These are phyloP conservation scores for Thereva unica DNA, from an alignment of 2,888 invertebrate species.

Conservation along the genomic window DNA sequence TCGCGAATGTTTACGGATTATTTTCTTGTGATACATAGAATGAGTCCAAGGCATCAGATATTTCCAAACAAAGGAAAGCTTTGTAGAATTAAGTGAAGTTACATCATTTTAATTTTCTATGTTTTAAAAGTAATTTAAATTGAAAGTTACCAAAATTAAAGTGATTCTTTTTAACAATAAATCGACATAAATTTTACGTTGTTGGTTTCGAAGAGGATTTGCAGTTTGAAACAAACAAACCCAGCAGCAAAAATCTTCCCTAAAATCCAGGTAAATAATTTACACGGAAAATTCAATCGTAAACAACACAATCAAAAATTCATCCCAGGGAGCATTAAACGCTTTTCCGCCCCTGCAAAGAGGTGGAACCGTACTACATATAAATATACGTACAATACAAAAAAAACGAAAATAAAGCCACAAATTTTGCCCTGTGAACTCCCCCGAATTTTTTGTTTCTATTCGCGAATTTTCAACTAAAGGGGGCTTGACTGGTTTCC, in stretches of 20 bases:
- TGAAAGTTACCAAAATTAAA: too few relatives aligned
- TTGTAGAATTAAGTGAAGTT: too few relatives aligned
- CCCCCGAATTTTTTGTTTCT: constrained; percentile 8
- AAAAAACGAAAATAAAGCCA: constrained; percentile 34
- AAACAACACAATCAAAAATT: constrained; percentile 60
- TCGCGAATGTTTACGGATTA: too few relatives aligned
- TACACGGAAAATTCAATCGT: constrained; percentile 56
- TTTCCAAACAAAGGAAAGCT: too few relatives aligned
- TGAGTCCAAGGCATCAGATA: too few relatives aligned
- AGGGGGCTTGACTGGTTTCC: constrained; percentile 21
- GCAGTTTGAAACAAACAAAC: too few relatives aligned
- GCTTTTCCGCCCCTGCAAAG: constrained; percentile 42
- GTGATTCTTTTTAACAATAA: too few relatives aligned
- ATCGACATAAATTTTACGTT: too few relatives aligned
- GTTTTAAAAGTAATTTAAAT: too few relatives aligned
- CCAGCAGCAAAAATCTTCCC: background rate
- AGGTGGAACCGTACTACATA: background rate
- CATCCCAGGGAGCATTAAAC: constrained; percentile 59
- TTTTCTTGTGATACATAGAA: too few relatives aligned
- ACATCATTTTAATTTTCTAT: too few relatives aligned
- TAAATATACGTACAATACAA: background rate
- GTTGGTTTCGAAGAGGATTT: too few relatives aligned
- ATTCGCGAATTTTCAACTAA: constrained; percentile 29
- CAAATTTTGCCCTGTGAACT: constrained; percentile 22
- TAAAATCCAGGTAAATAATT: constrained; percentile 49